Evolutionary conservation across 2,888 invertebrate genomes (phyloP), one percentile per base, ranked within the genome.

Genomic region (Melanotus villosus): DNA sequence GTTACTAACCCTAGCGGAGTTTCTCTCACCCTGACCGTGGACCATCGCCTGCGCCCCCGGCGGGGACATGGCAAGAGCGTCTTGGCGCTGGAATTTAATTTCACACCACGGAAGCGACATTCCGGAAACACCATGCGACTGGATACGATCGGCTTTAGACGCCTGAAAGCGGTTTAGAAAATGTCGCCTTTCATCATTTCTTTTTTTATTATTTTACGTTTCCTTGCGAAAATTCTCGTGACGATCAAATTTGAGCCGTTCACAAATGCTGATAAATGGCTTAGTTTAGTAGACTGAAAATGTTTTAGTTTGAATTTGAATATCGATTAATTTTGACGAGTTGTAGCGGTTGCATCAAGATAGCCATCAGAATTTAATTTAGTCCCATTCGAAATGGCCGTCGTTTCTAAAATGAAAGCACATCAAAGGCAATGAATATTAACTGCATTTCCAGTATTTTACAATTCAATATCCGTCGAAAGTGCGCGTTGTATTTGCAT

Each of bases 21-120:
- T 70, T 71, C 68, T 70, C 76, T 41, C 72, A 32, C 69, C 70
- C 70, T 73, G 74, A 72, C 72, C 75, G 68, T 71, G 57, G 68
- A 60, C 65, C 67, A 71, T 43, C 38, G 60, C 14, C 36, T 59
- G 64, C 30, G 64, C 67, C 50, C 18, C 47, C 18, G 14, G 62
- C 65, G 66, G 50, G 50, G 68, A 30, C 45, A n/a, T n/a, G 67
- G 62, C 56, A 58, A 47, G 71, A 77, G 63, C 75, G 75, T 79
- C 79, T 79, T 79, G 77, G 77, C 77, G 75, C 73, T 70, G 80
- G 80, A 80, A 80, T 80, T 80, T 81, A 80, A 81, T 81, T 81
- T 81, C 76, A 76, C 78, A 77, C 78, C 77, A 74, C 76, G 69
- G 76, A 73, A 73, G 73, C 75, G 76, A 75, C 77, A 79, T 79